Evolutionary conservation across 1,140 invertebrate species (phyloP).

Genomic region (Proctacanthus coquilletti): DNA sequence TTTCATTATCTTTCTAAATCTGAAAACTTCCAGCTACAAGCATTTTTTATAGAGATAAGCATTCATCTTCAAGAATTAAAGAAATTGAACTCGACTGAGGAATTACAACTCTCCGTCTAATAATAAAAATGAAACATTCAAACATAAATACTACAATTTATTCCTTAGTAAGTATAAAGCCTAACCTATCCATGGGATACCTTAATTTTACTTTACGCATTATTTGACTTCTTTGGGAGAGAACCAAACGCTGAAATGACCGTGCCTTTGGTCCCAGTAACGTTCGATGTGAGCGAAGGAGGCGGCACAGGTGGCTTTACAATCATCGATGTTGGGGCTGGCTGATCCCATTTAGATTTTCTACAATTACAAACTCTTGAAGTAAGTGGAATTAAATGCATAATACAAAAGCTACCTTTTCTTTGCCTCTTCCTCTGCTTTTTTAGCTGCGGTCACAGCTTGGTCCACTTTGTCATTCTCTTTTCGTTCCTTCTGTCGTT

Average conservation of each 20-base stretch:
- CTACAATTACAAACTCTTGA: slow-evolving; percentile 25
- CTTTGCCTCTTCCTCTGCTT: slow-evolving; percentile 42
- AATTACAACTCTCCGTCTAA: too few relatives aligned
- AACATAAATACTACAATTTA: too few relatives aligned
- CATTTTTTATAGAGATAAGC: too few relatives aligned
- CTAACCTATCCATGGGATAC: too few relatives aligned
- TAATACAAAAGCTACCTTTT: slow-evolving; percentile 15
- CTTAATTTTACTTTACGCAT: too few relatives aligned
- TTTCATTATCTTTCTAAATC: too few relatives aligned
- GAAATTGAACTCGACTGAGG: too few relatives aligned
- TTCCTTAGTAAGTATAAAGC: too few relatives aligned
- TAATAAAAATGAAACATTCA: too few relatives aligned
- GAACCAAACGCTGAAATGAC: slow-evolving; percentile 79
- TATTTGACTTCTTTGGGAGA: slow-evolving; percentile 60
- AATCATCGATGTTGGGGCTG: slow-evolving; percentile 37
- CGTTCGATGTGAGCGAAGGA: slow-evolving; percentile 55
- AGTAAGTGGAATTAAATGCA: neutral
- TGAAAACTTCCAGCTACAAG: too few relatives aligned
- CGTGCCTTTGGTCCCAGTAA: slow-evolving; percentile 70
- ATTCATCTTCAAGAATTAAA: too few relatives aligned
- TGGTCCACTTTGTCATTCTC: slow-evolving; percentile 83
- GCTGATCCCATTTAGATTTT: slow-evolving; percentile 85
- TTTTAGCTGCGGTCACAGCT: slow-evolving; percentile 64
- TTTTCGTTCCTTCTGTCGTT: slow-evolving; percentile 77
- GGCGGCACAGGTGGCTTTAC: slow-evolving; percentile 28